Base-by-base conservation (phyloP, 2,113 vertebrate species). In the Echinops telfairi region DNA sequence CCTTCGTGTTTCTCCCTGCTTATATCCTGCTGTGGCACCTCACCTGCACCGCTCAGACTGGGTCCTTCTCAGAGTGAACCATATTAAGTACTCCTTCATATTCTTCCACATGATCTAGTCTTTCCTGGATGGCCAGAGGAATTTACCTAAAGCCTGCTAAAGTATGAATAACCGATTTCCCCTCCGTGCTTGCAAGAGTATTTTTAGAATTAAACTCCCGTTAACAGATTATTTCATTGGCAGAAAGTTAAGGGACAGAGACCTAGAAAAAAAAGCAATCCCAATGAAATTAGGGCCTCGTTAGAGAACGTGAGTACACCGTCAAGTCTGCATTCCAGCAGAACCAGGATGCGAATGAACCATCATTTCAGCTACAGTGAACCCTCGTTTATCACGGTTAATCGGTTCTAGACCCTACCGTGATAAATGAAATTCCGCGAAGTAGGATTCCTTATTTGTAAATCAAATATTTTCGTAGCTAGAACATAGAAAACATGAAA, bases 121-220 rank as follows among this genome's bases (percentile, higher is more conserved):
- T 94, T 86, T 76, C 22, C 57, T 71, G 71, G n/a, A 80, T 25
- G 31, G 88, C 78, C 36, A 73, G 33, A 91, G 58, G 57, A 86
- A 77, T 84, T 87, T 75, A 85, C 75, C 53, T 81, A 62, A 92
- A 88, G 79, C 83, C 77, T 60, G 66, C 89, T 77, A 78, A 66
- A 29, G 64, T 66, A 27, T 85, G 60, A 93, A 84, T 87, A 60
- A 66, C n/a, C 38, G 64, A 68, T 70, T 79, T 29, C 6, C 78
- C 73, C 64, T 68, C 76, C 43, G 23, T 83, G 66, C 76, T 95
- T 71, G 43, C 19, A 78, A 91, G 40, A 81, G 17, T 77, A 43
- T 58, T 87, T 79, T 43, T 70, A 33, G 83, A 93, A 87, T 93
- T 91, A 94, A 95, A 86, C 38, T 88, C 40, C 73, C 86, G 31